Conservation (phyloP, 2,797 vertebrate genomes). For the Threskiornis aethiopicus region DNA sequence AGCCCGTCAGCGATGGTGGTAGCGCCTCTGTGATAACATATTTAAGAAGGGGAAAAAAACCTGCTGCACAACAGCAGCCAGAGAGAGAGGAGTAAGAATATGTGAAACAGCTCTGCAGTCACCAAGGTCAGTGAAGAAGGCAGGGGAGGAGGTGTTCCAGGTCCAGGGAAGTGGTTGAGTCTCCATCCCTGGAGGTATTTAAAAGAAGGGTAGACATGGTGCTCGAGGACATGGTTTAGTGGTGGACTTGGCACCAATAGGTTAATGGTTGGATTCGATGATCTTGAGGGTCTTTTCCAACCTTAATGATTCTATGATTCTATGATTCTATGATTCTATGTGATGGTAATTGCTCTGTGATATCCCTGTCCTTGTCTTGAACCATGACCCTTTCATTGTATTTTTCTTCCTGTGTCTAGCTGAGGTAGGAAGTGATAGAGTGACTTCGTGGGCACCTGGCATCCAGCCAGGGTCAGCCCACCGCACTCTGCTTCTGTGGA, state of each 20-base stretch:
- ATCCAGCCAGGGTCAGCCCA: background rate
- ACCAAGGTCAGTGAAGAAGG: background rate
- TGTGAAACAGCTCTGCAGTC: fast-evolving
- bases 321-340: too few species aligned
- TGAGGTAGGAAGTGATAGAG: background rate
- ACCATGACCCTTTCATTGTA: fast-evolving
- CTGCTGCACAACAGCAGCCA: fast-evolving
- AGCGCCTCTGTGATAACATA: fast-evolving
- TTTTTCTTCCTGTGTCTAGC: background rate
- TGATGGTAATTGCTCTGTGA: background rate
- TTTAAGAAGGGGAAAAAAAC: background rate
- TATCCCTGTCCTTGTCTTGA: fast-evolving
- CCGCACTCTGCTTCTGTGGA: background rate
- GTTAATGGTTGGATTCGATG: too few species aligned
- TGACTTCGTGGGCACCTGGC: background rate
- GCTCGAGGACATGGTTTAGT: too few species aligned
- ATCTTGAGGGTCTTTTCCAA: too few species aligned
- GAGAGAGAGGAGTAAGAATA: background rate
- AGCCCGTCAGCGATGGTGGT: fast-evolving
- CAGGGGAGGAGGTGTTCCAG: fast-evolving
- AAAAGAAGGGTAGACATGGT: too few species aligned
- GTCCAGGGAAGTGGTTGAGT: too few species aligned
- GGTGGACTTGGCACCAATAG: too few species aligned
- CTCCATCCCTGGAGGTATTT: too few species aligned
- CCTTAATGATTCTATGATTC: background rate